Conservation (phyloP, 2,888 invertebrate species). For the Patella ulyssiponensis region DNA sequence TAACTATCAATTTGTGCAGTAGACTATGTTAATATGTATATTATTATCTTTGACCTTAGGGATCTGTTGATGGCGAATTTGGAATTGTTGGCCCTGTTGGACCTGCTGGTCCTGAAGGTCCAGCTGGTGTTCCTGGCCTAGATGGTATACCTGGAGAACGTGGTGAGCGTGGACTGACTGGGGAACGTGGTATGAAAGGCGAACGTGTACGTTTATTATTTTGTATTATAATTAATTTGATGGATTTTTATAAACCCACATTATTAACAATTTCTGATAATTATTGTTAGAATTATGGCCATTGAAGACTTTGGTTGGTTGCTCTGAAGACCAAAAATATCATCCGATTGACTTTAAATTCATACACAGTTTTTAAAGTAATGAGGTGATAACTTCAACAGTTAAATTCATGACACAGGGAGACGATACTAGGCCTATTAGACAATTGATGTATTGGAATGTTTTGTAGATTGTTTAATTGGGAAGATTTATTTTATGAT, state of each 20-base stretch:
- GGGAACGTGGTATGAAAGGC: conserved; percentile 34
- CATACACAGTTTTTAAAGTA: too few species aligned
- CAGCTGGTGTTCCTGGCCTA: conserved; percentile 33
- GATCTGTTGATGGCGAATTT: conserved; percentile 17
- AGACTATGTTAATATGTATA: not conserved
- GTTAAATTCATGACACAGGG: too few species aligned
- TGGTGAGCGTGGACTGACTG: conserved; percentile 40
- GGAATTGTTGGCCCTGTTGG: conserved; percentile 42
- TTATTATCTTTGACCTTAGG: not conserved
- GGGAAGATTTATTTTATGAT: not conserved
- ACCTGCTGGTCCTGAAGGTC: conserved; percentile 35
- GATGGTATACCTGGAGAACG: conserved; percentile 37
- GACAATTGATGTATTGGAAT: not conserved
- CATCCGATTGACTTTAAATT: too few species aligned
- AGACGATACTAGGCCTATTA: too few species aligned
- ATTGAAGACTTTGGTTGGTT: too few species aligned
- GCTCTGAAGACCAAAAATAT: too few species aligned
- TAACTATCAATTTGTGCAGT: too few species aligned
- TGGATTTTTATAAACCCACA: too few species aligned
- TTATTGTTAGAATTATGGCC: too few species aligned
- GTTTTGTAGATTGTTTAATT: not conserved
- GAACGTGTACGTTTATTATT: conserved; percentile 35
- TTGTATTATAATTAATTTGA: not conserved
- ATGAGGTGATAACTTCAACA: too few species aligned
- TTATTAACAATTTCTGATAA: too few species aligned